phyloP scores from a whole-genome alignment of 2,797 vertebrate genomes.

The Pseudocheirus occidentalis region DNA sequence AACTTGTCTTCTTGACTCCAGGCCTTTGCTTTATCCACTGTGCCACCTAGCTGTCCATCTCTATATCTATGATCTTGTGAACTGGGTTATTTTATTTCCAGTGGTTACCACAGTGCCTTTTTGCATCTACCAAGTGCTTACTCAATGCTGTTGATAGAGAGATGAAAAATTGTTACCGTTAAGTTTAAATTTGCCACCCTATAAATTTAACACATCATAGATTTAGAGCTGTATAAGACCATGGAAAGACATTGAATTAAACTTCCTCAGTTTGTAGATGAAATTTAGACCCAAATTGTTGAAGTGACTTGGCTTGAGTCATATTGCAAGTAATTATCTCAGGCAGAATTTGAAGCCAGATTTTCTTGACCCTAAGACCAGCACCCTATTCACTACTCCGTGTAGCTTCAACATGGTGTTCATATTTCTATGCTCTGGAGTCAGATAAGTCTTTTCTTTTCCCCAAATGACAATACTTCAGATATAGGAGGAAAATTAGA shows the following conservation, averaged over 20 bases:
- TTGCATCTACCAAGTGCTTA: background rate
- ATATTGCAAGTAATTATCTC: background rate
- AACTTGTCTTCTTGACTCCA: background rate
- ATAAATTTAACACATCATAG: background rate
- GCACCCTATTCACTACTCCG: no score
- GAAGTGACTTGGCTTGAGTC: background rate
- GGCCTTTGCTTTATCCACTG: background rate
- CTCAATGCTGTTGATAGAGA: background rate
- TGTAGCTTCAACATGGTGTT: background rate
- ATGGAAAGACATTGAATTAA: no score
- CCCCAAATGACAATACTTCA: background rate
- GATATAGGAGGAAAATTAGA: background rate
- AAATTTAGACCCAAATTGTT: constrained; percentile 12
- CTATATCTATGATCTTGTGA: background rate
- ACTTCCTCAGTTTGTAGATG: constrained; percentile 44
- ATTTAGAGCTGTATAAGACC: background rate
- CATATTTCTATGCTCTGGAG: background rate
- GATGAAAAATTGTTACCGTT: background rate
- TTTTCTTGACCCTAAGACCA: background rate
- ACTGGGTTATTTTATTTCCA: background rate
- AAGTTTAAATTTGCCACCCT: background rate
- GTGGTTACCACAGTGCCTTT: background rate
- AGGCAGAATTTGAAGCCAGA: background rate
- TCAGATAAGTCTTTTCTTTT: background rate
- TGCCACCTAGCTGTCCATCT: background rate